Evolutionary conservation across 2,797 vertebrate species (phyloP), one percentile per base, ranked within the genome.

Genomic region (Danio albolineatus): DNA sequence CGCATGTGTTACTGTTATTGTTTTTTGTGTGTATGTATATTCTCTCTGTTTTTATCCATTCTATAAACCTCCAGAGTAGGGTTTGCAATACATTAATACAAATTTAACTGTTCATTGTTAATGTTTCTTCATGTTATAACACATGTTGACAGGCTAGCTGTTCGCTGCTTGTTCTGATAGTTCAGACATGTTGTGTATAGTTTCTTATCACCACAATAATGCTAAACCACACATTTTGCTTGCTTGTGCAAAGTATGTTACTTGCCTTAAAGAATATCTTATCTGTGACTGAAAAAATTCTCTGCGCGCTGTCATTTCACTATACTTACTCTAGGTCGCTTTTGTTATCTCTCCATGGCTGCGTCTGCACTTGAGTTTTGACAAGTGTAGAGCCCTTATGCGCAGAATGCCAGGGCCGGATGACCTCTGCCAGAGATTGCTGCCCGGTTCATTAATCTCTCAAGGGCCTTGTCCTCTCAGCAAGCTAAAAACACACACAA

Each of bases 401-500:
- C 80, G 59, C 72, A 80, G 71, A 53, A 85, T 88, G 88, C 86
- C 89, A 90, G 87, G 89, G 89, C 87, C 77, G 10, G 83, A 75
- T 85, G 85, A 78, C 88, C 88, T 85, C 86, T 86, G 77, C 83
- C 83, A 79, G 84, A 81, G 86, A 87, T 85, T 81, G 51, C 51
- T 86, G 79, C 76, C 66, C 77, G 86, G 67, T 86, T 89, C 86
- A 89, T 92, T 90, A 88, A 89, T 92, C 87, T 91, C 82, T 78
- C 56, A 60, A 41, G 36, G 56, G 76, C 73, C 54, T 41, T 69
- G 64, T 80, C 76, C 73, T 44, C 80, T 73, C 60, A 78, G 53
- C 60, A 39, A 38, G 70, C 70, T 72, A 28, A 64, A 57, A 66
- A 71, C 73, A 78, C 13, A 6, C 12, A 38, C 41, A 38, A 49